Evolutionary conservation across 2,888 invertebrate species (phyloP).

Genomic region (Acanthopleura granulata): DNA sequence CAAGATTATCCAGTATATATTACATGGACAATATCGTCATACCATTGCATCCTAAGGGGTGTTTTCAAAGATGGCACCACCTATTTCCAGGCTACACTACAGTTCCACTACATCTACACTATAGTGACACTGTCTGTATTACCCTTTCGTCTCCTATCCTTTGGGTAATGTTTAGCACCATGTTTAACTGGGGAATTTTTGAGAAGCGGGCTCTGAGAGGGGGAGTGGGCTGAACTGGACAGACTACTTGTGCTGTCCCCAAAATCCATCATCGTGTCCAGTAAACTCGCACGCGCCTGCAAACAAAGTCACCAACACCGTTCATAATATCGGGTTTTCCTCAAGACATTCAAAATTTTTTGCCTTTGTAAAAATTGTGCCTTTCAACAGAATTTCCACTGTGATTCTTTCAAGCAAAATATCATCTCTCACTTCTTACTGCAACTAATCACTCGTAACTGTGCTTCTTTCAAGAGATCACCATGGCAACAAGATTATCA

Average conservation of each 20-base stretch:
- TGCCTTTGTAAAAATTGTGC: not conserved
- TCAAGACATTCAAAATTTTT: not conserved
- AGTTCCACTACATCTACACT: too few relatives aligned
- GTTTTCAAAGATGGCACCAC: too few relatives aligned
- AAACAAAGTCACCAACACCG: conserved; percentile 16
- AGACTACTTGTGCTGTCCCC: conserved; percentile 56
- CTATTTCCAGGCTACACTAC: too few relatives aligned
- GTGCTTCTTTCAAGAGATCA: too few relatives aligned
- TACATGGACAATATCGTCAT: too few relatives aligned
- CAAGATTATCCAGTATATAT: too few relatives aligned
- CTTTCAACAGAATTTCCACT: too few relatives aligned
- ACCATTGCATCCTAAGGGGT: too few relatives aligned
- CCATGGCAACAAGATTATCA: too few relatives aligned
- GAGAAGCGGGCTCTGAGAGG: not conserved
- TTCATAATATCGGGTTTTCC: not conserved
- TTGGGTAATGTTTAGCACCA: not conserved
- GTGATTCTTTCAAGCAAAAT: too few relatives aligned
- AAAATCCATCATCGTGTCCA: conserved; percentile 42
- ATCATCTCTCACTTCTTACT: too few relatives aligned
- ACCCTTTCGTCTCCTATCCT: not conserved
- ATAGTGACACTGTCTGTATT: not conserved
- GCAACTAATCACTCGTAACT: too few relatives aligned
- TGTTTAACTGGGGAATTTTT: not conserved
- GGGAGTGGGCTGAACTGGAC: conserved; percentile 34
- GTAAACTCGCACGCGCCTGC: conserved; percentile 36